phyloP scores from a whole-genome alignment of 2,113 vertebrate species.

The Vicugna pacos region DNA sequence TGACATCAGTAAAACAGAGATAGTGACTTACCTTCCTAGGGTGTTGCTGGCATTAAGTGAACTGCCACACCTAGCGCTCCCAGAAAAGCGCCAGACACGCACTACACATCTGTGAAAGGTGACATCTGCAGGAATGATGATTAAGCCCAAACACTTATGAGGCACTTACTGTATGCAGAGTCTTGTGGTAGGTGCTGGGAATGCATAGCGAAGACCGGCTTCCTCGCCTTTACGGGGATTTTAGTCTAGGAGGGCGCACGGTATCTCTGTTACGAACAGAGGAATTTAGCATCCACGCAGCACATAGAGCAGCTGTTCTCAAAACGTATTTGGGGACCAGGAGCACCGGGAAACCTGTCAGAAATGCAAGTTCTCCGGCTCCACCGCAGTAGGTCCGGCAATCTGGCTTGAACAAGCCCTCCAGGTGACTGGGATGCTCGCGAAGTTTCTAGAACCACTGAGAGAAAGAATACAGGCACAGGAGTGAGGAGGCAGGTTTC shows the following conservation, averaged over 20 bases:
- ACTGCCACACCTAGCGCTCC: background rate
- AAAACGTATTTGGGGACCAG: background rate
- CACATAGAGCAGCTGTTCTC: accelerated
- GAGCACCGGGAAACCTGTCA: background rate
- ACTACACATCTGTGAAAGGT: accelerated
- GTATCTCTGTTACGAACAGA: accelerated
- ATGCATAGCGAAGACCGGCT: accelerated
- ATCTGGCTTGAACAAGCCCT: background rate
- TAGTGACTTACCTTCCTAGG: background rate
- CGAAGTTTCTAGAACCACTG: background rate
- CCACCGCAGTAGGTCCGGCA: background rate
- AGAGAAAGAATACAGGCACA: accelerated
- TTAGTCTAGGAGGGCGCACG: accelerated
- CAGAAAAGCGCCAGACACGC: background rate
- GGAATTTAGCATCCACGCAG: accelerated
- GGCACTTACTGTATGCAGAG: background rate
- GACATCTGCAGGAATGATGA: background rate
- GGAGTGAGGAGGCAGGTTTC: background rate
- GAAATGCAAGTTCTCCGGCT: background rate
- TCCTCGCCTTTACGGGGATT: background rate
- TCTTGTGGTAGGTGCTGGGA: background rate
- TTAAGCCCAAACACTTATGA: background rate
- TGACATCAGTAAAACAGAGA: background rate
- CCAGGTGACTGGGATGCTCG: background rate
- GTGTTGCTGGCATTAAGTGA: background rate